Evolutionary conservation across 2,888 invertebrate species (phyloP), one percentile per base, ranked within the genome.

Genomic region (Cinara cedri): DNA sequence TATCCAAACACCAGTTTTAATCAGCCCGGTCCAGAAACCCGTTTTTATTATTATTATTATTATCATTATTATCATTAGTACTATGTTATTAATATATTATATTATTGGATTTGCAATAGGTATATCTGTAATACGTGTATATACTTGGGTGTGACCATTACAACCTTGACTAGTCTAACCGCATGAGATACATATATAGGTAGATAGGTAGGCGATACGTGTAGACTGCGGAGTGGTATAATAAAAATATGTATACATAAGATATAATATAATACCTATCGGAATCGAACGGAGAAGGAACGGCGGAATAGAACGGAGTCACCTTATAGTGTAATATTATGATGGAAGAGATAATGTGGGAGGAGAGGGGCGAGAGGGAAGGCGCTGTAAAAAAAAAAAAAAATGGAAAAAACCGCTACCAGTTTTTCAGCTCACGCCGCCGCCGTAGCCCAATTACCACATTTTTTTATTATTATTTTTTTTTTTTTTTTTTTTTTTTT

Each of bases 141-240:
- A 51, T 21, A 74, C 26, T 66, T 78, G 78, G 78, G 78, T 78
- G 78, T 78, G 70, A 68, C 78, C 68, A 60, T 78, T 70, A 70
- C 68, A 78, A 70, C 78, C 78, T 78, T 78, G 78, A 78, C 78
- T 70, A 46, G 76, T 76, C 46, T 60, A 51, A 55, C 51, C 54
- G n/a, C 63, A 21, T 72, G 19, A 26, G 26, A 51, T n/a, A n/a
- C n/a, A n/a, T n/a, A n/a, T n/a, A n/a, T n/a, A n/a, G n/a, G n/a
- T n/a, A n/a, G n/a, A n/a, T n/a, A n/a, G n/a, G n/a, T n/a, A n/a
- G n/a, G n/a, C n/a, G n/a, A n/a, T n/a, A n/a, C n/a, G n/a, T n/a
- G n/a, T n/a, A n/a, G n/a, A n/a, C 19, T 11, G 16, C 19, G 14
- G 26, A 49, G 26, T 0, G 51, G 49, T 49, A 49, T 49, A 49